Base-by-base conservation (phyloP, 1,140 invertebrate species). In the Scaptomyza pallida region DNA sequence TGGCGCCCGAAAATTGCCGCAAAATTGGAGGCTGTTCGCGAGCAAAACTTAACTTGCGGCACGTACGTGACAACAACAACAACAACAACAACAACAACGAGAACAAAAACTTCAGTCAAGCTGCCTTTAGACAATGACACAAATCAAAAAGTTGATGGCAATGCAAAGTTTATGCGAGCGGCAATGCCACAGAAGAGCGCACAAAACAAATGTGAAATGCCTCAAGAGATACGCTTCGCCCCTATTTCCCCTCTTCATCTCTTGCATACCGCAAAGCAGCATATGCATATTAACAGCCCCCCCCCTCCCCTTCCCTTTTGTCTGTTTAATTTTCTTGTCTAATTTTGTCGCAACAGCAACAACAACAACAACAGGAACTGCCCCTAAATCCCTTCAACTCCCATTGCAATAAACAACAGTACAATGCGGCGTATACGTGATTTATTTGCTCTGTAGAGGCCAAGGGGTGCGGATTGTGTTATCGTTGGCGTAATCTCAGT, bases 111-210 rank as follows among this genome's bases (percentile, higher is more conserved):
- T 54, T 33, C 33, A 44, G 26, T 8, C 26, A 30, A 30, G 40
- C 37, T 45, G 79, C 40, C 61, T 57, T 54, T 63, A 80, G 68
- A 86, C 77, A 81, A 86, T 78, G 78, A 81, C 64, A 88, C 77
- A 86, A 86, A 86, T 81, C 81, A 86, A 75, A 79, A 86, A 86
- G 73, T 86, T 86, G 63, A 61, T 40, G 21, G 19, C 40, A 50
- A 55, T 57, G 62, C 61, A 56, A 68, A 72, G 56, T 76, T 71
- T 69, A 60, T 45, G 43, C 21, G 50, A 61, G 33, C 44, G 5
- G 21, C n/a, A n/a, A 16, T 37, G 33, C 43, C 35, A n/a, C 48
- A 13, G 9, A 35, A 30, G 9, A 50, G 35, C 60, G 1, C 26
- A 57, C 33, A n/a, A n/a, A 37, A 62, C 47, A 55, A 57, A 43